These are phyloP conservation scores for Cylindroiulus punctatus DNA, from an alignment of 2,888 invertebrate species.

Conservation along the genomic window DNA sequence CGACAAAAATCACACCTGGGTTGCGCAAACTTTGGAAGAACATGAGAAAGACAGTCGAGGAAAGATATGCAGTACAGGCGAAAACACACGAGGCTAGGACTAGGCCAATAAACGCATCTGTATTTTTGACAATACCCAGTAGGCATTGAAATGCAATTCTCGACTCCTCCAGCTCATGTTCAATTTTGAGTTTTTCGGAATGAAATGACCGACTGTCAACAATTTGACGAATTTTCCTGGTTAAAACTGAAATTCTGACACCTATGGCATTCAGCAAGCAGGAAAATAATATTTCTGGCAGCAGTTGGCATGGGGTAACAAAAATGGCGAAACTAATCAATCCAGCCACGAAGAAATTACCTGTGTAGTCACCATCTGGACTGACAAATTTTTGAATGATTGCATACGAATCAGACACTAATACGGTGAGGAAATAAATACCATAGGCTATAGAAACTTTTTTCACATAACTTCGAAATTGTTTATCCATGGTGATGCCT, in stretches of 20 bases:
- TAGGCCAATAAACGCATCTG: not conserved
- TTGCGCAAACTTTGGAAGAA: not conserved
- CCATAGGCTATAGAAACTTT: not conserved
- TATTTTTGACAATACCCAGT: conserved; percentile 1
- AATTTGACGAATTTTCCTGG: not conserved
- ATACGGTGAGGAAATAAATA: not conserved
- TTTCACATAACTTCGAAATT: not conserved
- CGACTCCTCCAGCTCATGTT: not conserved
- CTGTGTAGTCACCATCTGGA: not conserved
- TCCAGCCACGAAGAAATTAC: not conserved
- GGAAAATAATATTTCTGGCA: not conserved
- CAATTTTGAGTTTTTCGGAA: not conserved
- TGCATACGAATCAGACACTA: not conserved
- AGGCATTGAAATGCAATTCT: not conserved
- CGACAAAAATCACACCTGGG: not conserved
- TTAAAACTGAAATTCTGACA: not conserved
- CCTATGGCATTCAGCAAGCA: not conserved
- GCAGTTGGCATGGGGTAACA: not conserved
- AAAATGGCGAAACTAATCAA: not conserved
- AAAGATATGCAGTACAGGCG: not conserved
- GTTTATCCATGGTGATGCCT: not conserved
- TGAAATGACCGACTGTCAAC: not conserved
- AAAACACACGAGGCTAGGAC: not conserved
- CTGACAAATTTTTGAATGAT: not conserved
- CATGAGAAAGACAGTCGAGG: not conserved